phyloP scores from a whole-genome alignment of 1,140 invertebrate genomes.

The Telenomus remus region DNA sequence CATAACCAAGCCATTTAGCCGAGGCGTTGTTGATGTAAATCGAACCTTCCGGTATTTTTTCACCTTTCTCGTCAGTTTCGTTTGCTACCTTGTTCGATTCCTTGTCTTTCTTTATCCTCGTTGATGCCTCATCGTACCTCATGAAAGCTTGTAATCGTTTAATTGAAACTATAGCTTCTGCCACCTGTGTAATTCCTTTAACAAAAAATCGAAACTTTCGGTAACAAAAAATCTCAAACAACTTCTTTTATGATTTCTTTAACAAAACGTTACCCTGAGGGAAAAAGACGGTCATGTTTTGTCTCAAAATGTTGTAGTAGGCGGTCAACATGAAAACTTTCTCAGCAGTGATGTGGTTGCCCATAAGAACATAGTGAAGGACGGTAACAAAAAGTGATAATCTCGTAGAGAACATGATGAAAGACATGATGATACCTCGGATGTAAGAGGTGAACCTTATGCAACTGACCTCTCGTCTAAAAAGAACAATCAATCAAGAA shows the following conservation, averaged over 20 bases:
- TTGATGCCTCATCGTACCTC: slow-evolving; percentile 76
- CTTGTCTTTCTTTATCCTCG: slow-evolving; percentile 39
- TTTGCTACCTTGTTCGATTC: slow-evolving; percentile 7
- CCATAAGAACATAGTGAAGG: slow-evolving; percentile 83
- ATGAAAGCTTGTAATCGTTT: slow-evolving; percentile 82
- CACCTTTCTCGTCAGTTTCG: slow-evolving; percentile 26
- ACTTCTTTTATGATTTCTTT: too few relatives aligned
- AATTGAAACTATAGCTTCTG: slow-evolving; percentile 81
- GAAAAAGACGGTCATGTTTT: slow-evolving; percentile 84
- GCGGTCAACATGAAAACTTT: slow-evolving; percentile 85
- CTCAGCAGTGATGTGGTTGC: slow-evolving; percentile 81
- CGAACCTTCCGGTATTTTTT: slow-evolving; percentile 41
- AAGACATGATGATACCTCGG: slow-evolving; percentile 81
- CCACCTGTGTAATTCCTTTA: slow-evolving; percentile 73
- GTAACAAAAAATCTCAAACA: too few relatives aligned
- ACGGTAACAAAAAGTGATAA: slow-evolving; percentile 87
- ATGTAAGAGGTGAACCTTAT: slow-evolving; percentile 82
- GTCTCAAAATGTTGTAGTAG: slow-evolving; percentile 83
- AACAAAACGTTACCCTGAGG: slow-evolving; percentile 76
- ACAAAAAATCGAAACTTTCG: slow-evolving; percentile 1
- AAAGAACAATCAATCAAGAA: slow-evolving; percentile 3
- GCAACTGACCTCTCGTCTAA: slow-evolving; percentile 80
- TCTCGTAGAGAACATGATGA: slow-evolving; percentile 84
- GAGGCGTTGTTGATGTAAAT: slow-evolving; percentile 65
- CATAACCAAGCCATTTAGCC: slow-evolving; percentile 70